A percentile compares a stretch with the other conserved stretches of the same genome.
Conservation (phyloP, 2,888 invertebrate genomes). For the Caenorhabditis sp. region DNA sequence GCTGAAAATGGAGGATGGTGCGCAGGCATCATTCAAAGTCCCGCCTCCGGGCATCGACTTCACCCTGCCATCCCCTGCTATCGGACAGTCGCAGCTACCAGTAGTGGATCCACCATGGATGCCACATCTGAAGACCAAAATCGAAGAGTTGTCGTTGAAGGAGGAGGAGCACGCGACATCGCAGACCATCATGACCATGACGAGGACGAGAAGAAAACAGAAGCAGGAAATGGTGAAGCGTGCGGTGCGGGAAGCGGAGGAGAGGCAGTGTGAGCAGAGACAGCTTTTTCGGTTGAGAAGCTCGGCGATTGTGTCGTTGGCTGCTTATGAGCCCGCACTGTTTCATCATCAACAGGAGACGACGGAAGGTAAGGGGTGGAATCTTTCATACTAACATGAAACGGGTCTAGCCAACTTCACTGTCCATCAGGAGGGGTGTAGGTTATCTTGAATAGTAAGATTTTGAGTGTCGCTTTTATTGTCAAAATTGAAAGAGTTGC, state of each 20-base stretch:
- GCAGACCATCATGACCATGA: constrained; percentile 91
- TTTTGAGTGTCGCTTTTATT: too few relatives aligned
- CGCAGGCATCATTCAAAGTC: constrained; percentile 94
- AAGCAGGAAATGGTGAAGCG: constrained; percentile 97
- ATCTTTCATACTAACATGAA: too few relatives aligned
- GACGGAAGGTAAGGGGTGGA: constrained; percentile 70
- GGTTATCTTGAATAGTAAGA: too few relatives aligned
- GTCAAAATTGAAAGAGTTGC: too few relatives aligned
- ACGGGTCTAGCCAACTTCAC: too few relatives aligned
- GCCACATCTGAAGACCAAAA: constrained; percentile 97
- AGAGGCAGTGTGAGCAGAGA: constrained; percentile 86
- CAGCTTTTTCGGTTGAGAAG: constrained; percentile 88
- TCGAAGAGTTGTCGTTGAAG: constrained; percentile 98
- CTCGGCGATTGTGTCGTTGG: constrained; percentile 95
- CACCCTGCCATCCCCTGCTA: constrained; percentile 97
- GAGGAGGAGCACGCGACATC: constrained; percentile 89
- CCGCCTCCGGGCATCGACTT: constrained; percentile 99
- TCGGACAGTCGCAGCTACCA: constrained; percentile 89
- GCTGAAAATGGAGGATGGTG: constrained; percentile 99
- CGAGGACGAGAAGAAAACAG: constrained; percentile 98
- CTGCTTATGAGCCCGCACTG: constrained; percentile 95
- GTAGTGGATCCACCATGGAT: constrained; percentile 96
- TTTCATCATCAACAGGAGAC: constrained; percentile 86
- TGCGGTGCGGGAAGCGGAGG: constrained; percentile 96
- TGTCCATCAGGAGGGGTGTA: too few relatives aligned